Evolutionary conservation across 1,140 invertebrate species (phyloP).

Genomic region (Penaeus indicus): DNA sequence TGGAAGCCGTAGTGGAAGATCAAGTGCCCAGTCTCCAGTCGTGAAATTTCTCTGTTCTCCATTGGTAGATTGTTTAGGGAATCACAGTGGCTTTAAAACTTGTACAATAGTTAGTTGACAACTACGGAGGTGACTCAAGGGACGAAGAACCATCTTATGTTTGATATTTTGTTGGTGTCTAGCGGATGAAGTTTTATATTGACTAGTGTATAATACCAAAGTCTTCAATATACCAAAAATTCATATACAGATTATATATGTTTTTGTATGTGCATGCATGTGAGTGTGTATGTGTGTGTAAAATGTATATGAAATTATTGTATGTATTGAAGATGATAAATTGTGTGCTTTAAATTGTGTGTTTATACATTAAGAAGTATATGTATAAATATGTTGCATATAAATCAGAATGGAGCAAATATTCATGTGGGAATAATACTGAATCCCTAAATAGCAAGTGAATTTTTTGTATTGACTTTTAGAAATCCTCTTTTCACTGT

Average conservation of each 20-base stretch:
- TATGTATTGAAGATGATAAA: conserved; percentile 33
- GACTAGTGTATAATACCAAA: no score
- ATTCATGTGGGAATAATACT: no score
- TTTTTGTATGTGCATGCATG: conserved; percentile 19
- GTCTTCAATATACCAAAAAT: conserved; percentile 45
- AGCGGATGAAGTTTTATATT: no score
- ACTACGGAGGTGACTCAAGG: conserved; percentile 58
- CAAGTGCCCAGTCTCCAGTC: conserved; percentile 15
- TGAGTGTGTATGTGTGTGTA: conserved; percentile 41
- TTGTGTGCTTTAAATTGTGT: conserved; percentile 31
- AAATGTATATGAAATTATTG: conserved; percentile 40
- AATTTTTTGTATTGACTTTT: no score
- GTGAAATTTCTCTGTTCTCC: conserved; percentile 3
- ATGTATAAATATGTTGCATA: conserved; percentile 19
- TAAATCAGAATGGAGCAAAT: no score
- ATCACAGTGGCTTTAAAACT: conserved; percentile 47
- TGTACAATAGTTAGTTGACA: conserved; percentile 62
- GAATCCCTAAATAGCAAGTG: no score
- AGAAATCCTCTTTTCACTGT: no score
- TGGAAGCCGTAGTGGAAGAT: no score
- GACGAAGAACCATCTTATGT: no score
- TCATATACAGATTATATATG: conserved; percentile 45
- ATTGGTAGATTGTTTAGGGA: conserved; percentile 40
- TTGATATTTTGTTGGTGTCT: no score
- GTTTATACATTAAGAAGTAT: conserved; percentile 32